A percentile compares a stretch with the other conserved stretches of the same genome.
Evolutionary conservation across 2,113 vertebrate species (phyloP).

Genomic region (Nesogale talazaci): DNA sequence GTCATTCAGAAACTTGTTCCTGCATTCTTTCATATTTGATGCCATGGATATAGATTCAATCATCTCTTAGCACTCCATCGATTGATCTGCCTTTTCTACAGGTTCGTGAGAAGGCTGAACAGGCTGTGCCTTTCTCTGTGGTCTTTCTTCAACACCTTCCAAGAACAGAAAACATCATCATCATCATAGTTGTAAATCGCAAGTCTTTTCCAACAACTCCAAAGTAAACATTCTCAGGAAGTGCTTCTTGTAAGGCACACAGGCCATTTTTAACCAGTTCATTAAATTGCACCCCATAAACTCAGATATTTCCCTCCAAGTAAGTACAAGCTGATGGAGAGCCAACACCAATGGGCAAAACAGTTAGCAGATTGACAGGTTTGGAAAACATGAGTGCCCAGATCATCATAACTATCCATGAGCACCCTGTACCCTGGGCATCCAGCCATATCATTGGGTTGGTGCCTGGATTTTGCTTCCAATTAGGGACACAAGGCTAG

Average conservation of each 20-base stretch:
- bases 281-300: slow-evolving; percentile 96
- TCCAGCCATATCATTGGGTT: slow-evolving; percentile 96
- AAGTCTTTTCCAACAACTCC: slow-evolving; percentile 97
- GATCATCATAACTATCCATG: slow-evolving; percentile 98
- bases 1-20: slow-evolving; percentile 68
- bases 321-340: slow-evolving; percentile 98
- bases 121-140: slow-evolving; percentile 92
- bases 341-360: slow-evolving; percentile 98
- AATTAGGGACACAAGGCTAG: slow-evolving; percentile 95
- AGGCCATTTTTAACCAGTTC: slow-evolving; percentile 97
- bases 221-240: slow-evolving; percentile 98
- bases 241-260: slow-evolving; percentile 96
- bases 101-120: slow-evolving; percentile 90
- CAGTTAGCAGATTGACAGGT: slow-evolving; percentile 99
- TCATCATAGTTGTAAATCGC: slow-evolving; percentile 98
- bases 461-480: slow-evolving; percentile 99
- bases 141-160: slow-evolving; percentile 97
- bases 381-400: slow-evolving; percentile 99
- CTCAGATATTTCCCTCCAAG: slow-evolving; percentile 95
- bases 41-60: slow-evolving; percentile 68
- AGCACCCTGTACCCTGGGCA: slow-evolving; percentile 97
- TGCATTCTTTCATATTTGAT: slow-evolving; percentile 56
- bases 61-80: slow-evolving; percentile 95
- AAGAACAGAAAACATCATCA: slow-evolving; percentile 96
- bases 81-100: slow-evolving; percentile 91